phyloP scores from a whole-genome alignment of 2,797 vertebrate genomes.

The Hydrocynus forskahlii region DNA sequence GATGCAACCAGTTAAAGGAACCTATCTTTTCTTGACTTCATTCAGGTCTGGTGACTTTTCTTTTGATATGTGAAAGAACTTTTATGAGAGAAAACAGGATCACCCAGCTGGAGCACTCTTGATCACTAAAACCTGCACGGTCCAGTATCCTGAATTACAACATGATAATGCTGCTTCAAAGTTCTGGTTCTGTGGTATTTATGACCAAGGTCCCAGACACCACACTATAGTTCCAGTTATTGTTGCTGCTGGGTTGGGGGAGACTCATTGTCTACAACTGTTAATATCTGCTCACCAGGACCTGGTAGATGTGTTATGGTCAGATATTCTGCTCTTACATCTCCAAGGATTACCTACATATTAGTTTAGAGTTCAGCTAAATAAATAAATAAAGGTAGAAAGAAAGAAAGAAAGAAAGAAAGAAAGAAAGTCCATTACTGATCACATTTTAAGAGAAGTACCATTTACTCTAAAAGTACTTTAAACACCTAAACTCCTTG shows the following conservation, averaged over 20 bases:
- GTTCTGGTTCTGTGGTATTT: constrained; percentile 42
- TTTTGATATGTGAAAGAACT: constrained; percentile 20
- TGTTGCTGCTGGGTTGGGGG: constrained; percentile 1
- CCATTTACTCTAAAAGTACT: constrained; percentile 26
- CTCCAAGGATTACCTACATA: background rate
- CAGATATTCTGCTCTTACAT: background rate
- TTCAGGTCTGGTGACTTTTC: constrained; percentile 16
- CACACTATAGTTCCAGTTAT: constrained; percentile 11
- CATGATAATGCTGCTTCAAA: constrained; percentile 6
- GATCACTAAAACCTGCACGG: background rate
- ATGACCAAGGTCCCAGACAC: constrained; percentile 26
- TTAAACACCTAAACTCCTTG: background rate
- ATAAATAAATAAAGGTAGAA: too few relatives aligned
- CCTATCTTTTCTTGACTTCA: background rate
- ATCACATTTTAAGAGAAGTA: constrained; percentile 33
- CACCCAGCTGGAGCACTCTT: background rate
- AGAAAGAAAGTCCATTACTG: background rate
- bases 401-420: too few relatives aligned
- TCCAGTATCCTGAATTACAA: constrained; percentile 24
- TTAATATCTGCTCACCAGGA: constrained; percentile 20
- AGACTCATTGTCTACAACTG: background rate
- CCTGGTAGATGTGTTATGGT: background rate
- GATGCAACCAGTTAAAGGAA: background rate
- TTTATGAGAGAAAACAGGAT: constrained; percentile 23
- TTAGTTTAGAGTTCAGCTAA: background rate